Evolutionary conservation across 1,140 invertebrate species (phyloP).

Genomic region (Brachionus calyciflorus): DNA sequence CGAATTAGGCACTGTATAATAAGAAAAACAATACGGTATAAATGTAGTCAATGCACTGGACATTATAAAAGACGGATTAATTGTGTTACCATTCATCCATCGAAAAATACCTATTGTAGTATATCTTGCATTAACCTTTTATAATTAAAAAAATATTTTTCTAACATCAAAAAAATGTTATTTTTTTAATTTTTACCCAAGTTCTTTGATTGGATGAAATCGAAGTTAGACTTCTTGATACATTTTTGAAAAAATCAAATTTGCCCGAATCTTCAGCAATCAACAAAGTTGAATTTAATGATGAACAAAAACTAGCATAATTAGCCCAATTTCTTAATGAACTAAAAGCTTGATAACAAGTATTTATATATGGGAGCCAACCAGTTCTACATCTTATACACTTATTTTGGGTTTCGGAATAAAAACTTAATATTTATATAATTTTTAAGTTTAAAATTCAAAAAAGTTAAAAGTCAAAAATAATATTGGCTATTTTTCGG

Average conservation of each 20-base stretch:
- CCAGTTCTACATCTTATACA: constrained; percentile 1
- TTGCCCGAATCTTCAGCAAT: background rate
- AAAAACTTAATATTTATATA: too few relatives aligned
- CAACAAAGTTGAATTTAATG: background rate
- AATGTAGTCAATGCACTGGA: background rate
- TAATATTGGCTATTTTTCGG: too few relatives aligned
- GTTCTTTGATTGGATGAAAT: background rate
- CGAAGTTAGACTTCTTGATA: background rate
- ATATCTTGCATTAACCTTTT: background rate
- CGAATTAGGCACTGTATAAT: background rate
- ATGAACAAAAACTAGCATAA: background rate
- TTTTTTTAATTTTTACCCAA: constrained; percentile 16
- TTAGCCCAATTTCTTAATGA: background rate
- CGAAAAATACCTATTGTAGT: background rate
- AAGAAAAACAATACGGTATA: background rate
- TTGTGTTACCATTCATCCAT: background rate
- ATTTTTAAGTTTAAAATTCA: too few relatives aligned
- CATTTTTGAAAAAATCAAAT: constrained; percentile 2
- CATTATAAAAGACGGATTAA: background rate
- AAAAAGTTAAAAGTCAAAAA: too few relatives aligned
- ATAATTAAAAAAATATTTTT: background rate
- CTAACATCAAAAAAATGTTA: background rate
- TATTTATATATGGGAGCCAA: background rate
- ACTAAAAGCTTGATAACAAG: background rate
- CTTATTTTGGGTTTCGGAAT: background rate